Base-by-base conservation (phyloP, 1,140 invertebrate species). In the Bradynema listronoti region DNA sequence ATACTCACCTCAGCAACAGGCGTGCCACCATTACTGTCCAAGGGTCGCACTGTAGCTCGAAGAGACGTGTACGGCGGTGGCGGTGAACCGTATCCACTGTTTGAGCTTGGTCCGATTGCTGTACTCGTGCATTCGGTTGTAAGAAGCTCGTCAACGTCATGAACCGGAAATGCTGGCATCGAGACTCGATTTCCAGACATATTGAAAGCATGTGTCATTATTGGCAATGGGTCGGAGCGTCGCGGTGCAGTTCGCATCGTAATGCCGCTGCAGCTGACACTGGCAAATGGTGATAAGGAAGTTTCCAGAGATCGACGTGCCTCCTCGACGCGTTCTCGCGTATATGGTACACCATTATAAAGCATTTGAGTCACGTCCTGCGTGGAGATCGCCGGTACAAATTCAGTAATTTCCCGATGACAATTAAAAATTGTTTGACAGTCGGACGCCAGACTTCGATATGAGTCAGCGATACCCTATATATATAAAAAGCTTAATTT, bases 341-440 rank as follows among this genome's bases (percentile, higher is more conserved):
- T 72, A 32, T 49, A 54, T 5, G 68, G 54, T 29, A 43, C 47
- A 19, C 68, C 71, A 29, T 67, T 68, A 50, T 75, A 74, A 11
- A 41, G 29, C 62, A 73, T 66, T 22, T 47, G 43, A 34, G 52
- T 29, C 6, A 70, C 62, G 25, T 70, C 49, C 43, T 75, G 46
- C 16, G 63, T 61, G 11, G 53, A 61, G 4, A 70, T 39, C 6
- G 66, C 41, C 9, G 71, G 67, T 14, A 72, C 72, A 27, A 71
- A 50, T 54, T 73, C 68, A 27, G 43, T 16, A 45, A 72, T 66
- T 29, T 72, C 71, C 2, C 65, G 39, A 24, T 74, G 69, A 51
- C 69, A 72, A 16, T 45, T 43, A 36, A 68, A 71, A 27, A 71
- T 72, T 29, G 50, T 39, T 27, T 52, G 52, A 25, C 36, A 56